Percentiles rank a stretch among this genome's conserved stretches.
These are phyloP conservation scores for Caenorhabditis briggsae DNA, from an alignment of 1,140 invertebrate genomes.

Conservation along the genomic window DNA sequence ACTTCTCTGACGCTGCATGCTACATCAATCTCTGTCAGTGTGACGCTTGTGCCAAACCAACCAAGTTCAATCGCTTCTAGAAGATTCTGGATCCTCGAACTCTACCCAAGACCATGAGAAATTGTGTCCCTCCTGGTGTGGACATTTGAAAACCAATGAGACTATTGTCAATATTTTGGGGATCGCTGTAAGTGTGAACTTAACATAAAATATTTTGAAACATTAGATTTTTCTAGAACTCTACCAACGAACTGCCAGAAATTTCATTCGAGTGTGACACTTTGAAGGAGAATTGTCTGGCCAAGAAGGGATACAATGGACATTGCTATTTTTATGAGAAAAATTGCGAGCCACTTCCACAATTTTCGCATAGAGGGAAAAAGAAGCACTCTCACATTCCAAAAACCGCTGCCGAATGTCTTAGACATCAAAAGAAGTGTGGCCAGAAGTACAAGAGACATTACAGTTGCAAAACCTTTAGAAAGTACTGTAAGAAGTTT, in stretches of 20 bases:
- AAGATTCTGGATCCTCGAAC: not conserved
- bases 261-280: conserved; percentile 15
- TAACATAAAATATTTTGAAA: too few relatives aligned
- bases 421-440: conserved; percentile 30
- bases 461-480: conserved; percentile 20
- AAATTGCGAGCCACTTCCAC: not conserved
- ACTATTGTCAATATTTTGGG: conserved; percentile 32
- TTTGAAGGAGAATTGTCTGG: conserved; percentile 40
- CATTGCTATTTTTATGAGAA: conserved; percentile 52
- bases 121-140: conserved; percentile 34
- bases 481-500: conserved; percentile 11
- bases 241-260: not conserved
- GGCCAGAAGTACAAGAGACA: conserved; percentile 25
- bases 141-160: not conserved
- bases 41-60: not conserved
- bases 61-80: not conserved
- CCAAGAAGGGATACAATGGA: conserved; percentile 32
- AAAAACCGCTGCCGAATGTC: not conserved
- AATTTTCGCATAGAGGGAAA: conserved; percentile 1
- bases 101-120: conserved; percentile 1
- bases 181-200: not conserved
- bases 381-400: not conserved
- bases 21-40: conserved; percentile 54
- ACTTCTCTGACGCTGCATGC: conserved; percentile 47
- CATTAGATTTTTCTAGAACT: conserved; percentile 4